Conservation (phyloP, 2,113 vertebrate genomes). For the Pimephales promelas region DNA sequence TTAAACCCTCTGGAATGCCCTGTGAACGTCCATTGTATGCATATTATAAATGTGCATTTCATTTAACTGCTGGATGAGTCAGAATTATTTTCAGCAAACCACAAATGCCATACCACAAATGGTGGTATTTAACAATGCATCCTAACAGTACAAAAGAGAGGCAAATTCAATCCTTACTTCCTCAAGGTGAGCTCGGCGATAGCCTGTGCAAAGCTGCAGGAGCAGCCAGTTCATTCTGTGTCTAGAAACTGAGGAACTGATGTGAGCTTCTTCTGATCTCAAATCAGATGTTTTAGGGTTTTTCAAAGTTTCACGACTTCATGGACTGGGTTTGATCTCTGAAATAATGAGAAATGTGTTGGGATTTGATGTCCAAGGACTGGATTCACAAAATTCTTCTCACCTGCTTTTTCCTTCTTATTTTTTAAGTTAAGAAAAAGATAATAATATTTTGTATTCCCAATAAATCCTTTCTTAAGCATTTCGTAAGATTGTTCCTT, state of each 20-base stretch:
- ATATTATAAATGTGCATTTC: slow-evolving; percentile 6
- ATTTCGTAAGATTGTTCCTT: neutral
- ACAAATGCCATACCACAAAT: neutral
- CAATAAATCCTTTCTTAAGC: neutral
- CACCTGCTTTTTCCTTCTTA: neutral
- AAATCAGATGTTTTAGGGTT: neutral
- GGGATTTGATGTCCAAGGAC: neutral
- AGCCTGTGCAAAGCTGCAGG: neutral
- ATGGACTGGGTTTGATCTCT: neutral
- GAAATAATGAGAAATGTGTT: neutral
- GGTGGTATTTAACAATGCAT: neutral
- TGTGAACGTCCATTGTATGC: neutral
- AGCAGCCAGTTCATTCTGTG: neutral
- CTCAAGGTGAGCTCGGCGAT: neutral
- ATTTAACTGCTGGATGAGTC: slow-evolving; percentile 11
- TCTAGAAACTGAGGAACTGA: neutral
- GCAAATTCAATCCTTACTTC: neutral
- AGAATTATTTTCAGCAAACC: slow-evolving; percentile 6
- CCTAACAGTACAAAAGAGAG: neutral
- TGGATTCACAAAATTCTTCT: neutral
- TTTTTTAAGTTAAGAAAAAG: too few relatives aligned
- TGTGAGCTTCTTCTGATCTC: too few relatives aligned
- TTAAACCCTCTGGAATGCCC: neutral
- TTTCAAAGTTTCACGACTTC: neutral
- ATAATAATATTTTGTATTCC: neutral